Evolutionary conservation across 2,113 vertebrate genomes (phyloP).

Genomic region (Lanius collurio): DNA sequence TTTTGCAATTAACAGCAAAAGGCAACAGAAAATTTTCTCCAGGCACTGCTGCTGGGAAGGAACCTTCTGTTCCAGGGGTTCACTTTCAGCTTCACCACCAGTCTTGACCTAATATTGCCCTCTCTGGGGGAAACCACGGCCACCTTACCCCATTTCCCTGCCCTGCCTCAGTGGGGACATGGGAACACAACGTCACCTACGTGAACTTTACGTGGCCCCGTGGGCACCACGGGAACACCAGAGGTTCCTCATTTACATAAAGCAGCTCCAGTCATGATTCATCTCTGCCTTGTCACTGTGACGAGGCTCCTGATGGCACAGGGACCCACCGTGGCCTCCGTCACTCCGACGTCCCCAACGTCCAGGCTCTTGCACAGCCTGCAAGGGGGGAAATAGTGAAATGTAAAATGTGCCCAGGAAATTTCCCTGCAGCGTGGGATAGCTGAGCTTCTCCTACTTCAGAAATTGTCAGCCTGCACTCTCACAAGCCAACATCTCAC

Average conservation of each 20-base stretch:
- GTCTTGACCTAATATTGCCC: not conserved
- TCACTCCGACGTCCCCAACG: not conserved
- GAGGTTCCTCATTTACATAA: constrained; percentile 38
- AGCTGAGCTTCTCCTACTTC: not conserved
- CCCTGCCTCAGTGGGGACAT: not conserved
- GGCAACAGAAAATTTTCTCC: not conserved
- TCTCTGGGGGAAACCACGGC: not conserved
- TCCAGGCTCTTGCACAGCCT: not conserved
- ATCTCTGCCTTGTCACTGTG: constrained; percentile 19
- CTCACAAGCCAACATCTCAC: not conserved
- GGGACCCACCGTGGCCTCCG: not conserved
- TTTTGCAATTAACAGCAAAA: not conserved
- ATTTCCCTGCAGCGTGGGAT: constrained; percentile 1
- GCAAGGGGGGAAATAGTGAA: not conserved
- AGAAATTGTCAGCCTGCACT: not conserved
- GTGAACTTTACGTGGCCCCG: not conserved
- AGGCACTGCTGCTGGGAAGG: not conserved
- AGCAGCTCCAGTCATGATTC: constrained; percentile 16
- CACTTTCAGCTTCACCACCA: not conserved
- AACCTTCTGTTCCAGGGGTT: not conserved
- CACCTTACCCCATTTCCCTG: not conserved
- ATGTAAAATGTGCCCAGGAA: not conserved
- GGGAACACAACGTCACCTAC: not conserved
- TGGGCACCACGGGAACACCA: not conserved
- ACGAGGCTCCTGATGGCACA: not conserved